Evolutionary conservation across 2,113 vertebrate species (phyloP).

Genomic region (Salvelinus fontinalis): DNA sequence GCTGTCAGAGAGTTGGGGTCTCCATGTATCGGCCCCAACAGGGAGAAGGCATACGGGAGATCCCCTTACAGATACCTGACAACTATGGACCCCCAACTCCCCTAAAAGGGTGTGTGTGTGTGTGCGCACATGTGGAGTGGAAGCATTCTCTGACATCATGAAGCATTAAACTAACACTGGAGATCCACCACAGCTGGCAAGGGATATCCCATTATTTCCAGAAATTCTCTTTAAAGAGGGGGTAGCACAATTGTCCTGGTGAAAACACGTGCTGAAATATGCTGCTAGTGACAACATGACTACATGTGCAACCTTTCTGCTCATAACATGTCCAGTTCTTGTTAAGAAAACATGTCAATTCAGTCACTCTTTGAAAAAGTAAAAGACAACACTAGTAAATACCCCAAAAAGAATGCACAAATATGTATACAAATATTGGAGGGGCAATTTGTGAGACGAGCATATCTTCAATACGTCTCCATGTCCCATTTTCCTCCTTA

Average conservation of each 20-base stretch:
- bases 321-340: neutral
- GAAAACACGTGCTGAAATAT: neutral
- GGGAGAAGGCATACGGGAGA: neutral
- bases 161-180: neutral
- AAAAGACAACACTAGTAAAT: neutral
- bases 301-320: neutral
- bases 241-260: neutral
- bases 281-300: conserved; percentile 1
- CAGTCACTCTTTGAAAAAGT: neutral
- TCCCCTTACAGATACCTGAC: conserved; percentile 1
- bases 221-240: neutral
- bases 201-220: conserved; percentile 21
- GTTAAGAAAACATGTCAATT: neutral
- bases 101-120: too few species aligned
- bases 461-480: conserved; percentile 32
- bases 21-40: neutral
- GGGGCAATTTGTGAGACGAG: conserved; percentile 18
- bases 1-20: conserved; percentile 1
- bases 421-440: conserved; percentile 20
- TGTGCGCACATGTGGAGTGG: too few species aligned
- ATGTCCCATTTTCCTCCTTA: conserved; percentile 48
- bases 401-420: conserved; percentile 10
- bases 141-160: neutral
- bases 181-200: neutral
- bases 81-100: neutral